Percentiles rank a stretch among this genome's conserved stretches.
These are phyloP conservation scores for Tupiocoris notatus DNA, from an alignment of 2,888 invertebrate species.

Conservation along the genomic window DNA sequence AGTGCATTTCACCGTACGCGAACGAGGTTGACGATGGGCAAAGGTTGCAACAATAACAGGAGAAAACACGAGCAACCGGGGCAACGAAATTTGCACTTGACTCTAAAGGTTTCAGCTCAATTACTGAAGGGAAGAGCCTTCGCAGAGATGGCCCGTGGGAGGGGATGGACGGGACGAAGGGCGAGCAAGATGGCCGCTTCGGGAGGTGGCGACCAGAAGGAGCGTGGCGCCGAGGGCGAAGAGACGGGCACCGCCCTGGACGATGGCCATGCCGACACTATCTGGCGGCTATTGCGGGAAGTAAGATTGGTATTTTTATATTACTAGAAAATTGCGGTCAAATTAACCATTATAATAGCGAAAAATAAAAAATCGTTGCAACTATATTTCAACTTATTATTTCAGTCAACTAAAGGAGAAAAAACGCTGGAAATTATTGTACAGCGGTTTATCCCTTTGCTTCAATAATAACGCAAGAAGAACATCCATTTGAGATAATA, in stretches of 20 bases:
- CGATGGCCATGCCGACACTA: not conserved
- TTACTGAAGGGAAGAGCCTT: conserved; percentile 21
- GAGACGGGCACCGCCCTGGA: not conserved
- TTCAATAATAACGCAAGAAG: no score
- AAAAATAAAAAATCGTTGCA: no score
- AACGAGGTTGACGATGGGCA: not conserved
- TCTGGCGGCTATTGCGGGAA: no score
- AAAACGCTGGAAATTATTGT: not conserved
- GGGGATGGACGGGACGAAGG: conserved; percentile 1
- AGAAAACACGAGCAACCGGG: conserved; percentile 12
- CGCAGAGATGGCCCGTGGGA: not conserved
- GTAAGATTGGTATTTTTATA: no score
- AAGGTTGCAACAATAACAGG: conserved; percentile 15
- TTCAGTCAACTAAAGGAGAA: no score
- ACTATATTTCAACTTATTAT: no score
- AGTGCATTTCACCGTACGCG: not conserved
- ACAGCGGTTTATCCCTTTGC: no score
- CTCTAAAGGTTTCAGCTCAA: conserved; percentile 33
- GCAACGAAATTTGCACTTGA: conserved; percentile 17
- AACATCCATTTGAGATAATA: no score
- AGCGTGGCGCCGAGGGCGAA: not conserved
- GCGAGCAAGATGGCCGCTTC: conserved; percentile 27
- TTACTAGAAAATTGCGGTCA: not conserved
- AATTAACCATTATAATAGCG: not conserved
- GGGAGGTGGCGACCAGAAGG: not conserved